These are phyloP conservation scores for Recurvirostra avosetta DNA, from an alignment of 2,113 vertebrate species.

Conservation along the genomic window DNA sequence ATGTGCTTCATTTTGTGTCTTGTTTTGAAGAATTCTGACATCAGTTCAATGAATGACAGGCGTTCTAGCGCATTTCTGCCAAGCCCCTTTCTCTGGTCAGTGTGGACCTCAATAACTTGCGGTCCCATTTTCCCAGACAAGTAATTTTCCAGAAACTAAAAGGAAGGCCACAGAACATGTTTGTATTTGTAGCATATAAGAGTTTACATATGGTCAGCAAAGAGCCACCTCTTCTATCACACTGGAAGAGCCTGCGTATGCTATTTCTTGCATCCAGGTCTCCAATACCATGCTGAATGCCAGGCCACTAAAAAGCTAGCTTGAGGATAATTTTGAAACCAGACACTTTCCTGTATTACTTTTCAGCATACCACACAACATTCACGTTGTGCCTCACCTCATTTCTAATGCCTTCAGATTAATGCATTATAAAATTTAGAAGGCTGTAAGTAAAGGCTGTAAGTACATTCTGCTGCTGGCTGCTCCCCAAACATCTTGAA, in stretches of 20 bases:
- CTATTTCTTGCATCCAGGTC: background rate
- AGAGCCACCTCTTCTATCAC: background rate
- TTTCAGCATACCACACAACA: background rate
- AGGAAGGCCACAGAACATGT: background rate
- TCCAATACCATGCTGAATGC: background rate
- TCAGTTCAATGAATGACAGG: background rate
- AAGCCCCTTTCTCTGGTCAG: background rate
- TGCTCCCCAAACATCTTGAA: background rate
- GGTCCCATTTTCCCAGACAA: background rate
- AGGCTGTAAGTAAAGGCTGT: background rate
- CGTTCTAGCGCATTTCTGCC: background rate
- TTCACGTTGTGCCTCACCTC: background rate
- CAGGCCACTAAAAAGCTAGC: background rate
- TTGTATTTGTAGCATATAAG: background rate
- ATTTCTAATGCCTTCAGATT: background rate
- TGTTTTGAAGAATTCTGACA: background rate
- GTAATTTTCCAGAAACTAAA: background rate
- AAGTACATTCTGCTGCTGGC: background rate
- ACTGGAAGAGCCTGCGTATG: fast-evolving
- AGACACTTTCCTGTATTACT: background rate
- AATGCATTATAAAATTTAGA: background rate
- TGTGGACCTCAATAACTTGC: background rate
- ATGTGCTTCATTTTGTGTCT: background rate
- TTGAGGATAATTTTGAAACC: background rate
- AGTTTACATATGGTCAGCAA: background rate